Evolutionary conservation across 2,797 vertebrate species (phyloP).

Genomic region (Hypotaenidia philippensis): DNA sequence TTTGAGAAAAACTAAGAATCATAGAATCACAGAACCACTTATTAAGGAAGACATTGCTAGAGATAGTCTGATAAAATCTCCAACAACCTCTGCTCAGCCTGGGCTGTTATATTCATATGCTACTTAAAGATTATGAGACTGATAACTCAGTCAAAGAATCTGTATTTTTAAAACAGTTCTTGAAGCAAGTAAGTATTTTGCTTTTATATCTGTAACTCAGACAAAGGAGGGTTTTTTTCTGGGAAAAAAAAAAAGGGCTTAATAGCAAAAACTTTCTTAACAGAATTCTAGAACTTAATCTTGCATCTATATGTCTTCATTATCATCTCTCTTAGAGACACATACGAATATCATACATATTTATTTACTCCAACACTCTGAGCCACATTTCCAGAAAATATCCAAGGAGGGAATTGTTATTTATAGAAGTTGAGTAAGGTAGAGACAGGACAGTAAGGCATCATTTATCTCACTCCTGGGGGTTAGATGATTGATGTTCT

Average conservation of each 20-base stretch:
- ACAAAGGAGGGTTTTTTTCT: neutral
- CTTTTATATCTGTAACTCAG: neutral
- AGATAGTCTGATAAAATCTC: neutral
- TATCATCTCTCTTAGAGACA: neutral
- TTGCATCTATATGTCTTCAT: neutral
- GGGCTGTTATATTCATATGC: neutral
- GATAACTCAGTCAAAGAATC: neutral
- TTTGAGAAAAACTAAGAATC: neutral
- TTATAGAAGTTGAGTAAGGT: neutral
- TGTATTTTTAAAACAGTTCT: neutral
- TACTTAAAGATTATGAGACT: neutral
- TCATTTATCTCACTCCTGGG: neutral
- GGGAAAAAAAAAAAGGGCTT: neutral
- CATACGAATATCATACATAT: neutral
- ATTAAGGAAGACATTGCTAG: neutral
- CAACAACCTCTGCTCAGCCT: neutral
- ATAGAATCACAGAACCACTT: neutral
- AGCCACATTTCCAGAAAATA: neutral
- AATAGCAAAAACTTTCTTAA: neutral
- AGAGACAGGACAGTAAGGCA: neutral
- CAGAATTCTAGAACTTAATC: neutral
- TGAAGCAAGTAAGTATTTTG: neutral
- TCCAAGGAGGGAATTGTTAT: neutral
- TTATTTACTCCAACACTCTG: neutral
- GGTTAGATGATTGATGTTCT: neutral